A percentile compares a stretch with the other conserved stretches of the same genome.
Conservation (phyloP, 2,888 invertebrate genomes). For the Scaptomyza polygonia region DNA sequence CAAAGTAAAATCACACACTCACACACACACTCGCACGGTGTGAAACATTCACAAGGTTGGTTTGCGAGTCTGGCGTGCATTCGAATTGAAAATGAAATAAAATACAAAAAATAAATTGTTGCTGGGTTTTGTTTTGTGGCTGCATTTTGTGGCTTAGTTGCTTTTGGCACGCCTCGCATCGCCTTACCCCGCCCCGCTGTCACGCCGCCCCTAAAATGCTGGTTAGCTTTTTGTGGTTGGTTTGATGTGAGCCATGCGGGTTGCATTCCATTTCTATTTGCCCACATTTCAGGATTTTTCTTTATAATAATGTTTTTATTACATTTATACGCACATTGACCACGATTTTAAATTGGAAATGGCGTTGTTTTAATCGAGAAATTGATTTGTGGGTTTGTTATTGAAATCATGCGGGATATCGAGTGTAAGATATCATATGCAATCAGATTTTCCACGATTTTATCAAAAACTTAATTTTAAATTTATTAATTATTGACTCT, state of each 20-base stretch:
- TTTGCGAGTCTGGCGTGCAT: constrained; percentile 45
- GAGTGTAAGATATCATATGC: not conserved
- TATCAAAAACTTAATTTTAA: not conserved
- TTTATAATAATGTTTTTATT: constrained; percentile 13
- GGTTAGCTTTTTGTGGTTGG: constrained; percentile 54
- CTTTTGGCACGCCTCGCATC: constrained; percentile 2
- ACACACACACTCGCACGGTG: constrained; percentile 18
- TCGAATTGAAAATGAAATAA: constrained; percentile 57
- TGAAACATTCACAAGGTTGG: constrained; percentile 49
- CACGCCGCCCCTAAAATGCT: constrained; percentile 20
- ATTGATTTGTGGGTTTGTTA: constrained; percentile 15
- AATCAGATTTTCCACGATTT: not conserved
- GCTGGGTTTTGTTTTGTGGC: constrained; percentile 56
- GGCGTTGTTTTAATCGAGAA: constrained; percentile 11
- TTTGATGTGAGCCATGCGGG: constrained; percentile 47
- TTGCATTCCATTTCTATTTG: constrained; percentile 21
- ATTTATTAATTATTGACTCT: not conserved
- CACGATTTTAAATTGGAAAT: constrained; percentile 24
- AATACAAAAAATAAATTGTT: constrained; percentile 61
- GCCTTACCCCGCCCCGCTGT: not conserved
- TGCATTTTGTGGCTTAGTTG: constrained; percentile 46
- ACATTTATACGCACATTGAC: constrained; percentile 9
- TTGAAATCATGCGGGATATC: constrained; percentile 1
- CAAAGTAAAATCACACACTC: constrained; percentile 23
- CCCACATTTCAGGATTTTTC: not conserved